These are phyloP conservation scores for Phylloscopus trochiloides DNA, from an alignment of 2,113 vertebrate genomes.

Conservation along the genomic window DNA sequence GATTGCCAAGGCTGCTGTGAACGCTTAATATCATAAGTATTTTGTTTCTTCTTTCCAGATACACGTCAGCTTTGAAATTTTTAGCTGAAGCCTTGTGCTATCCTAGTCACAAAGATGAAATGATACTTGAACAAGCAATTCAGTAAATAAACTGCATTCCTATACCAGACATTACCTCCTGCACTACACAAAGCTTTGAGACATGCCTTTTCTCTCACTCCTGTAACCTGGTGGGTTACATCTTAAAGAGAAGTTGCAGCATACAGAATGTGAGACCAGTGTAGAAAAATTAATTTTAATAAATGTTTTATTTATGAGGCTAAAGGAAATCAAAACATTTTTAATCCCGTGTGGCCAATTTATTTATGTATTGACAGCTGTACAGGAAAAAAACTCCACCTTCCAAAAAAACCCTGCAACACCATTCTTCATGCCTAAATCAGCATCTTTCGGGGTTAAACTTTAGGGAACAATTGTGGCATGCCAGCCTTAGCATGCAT, in stretches of 20 bases:
- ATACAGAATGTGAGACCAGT: not conserved
- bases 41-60: not conserved
- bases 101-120: not conserved
- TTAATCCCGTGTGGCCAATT: not conserved
- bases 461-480: not conserved
- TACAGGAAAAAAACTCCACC: not conserved
- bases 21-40: not conserved
- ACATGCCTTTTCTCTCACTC: not conserved
- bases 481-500: not conserved
- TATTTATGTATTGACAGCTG: not conserved
- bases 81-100: not conserved
- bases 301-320: not conserved
- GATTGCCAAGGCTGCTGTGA: not conserved
- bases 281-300: not conserved
- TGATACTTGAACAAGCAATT: not conserved
- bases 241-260: not conserved
- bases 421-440: not conserved
- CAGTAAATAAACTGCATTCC: not conserved
- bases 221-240: not conserved
- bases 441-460: not conserved
- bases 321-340: not conserved
- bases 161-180: not conserved
- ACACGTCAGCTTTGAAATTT: not conserved
- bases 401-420: rapidly evolving
- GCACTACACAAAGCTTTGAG: not conserved